A percentile compares a stretch with the other conserved stretches of the same genome.
Conservation (phyloP, 1,140 invertebrate genomes). For the Saccostrea glomerata region DNA sequence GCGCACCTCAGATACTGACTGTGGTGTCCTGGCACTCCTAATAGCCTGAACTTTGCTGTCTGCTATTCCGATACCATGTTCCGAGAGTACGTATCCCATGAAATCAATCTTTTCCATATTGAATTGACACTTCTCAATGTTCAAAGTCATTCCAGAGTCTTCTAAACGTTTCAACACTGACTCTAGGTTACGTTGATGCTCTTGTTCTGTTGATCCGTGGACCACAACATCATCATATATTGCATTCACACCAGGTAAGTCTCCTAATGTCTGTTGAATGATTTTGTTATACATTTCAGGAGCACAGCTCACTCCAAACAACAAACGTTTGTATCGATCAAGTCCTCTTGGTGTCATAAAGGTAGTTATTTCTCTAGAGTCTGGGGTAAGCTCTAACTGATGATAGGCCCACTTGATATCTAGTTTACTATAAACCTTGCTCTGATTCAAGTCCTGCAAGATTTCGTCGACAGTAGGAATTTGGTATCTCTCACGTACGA, state of each 20-base stretch:
- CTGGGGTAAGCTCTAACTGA: slow-evolving; percentile 65
- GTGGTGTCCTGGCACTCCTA: slow-evolving; percentile 33
- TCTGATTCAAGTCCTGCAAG: slow-evolving; percentile 63
- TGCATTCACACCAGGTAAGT: slow-evolving; percentile 41
- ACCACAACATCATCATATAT: slow-evolving; percentile 59
- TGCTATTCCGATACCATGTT: slow-evolving; percentile 40
- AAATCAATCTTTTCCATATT: slow-evolving; percentile 40
- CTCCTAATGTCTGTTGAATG: slow-evolving; percentile 41
- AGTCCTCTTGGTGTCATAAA: slow-evolving; percentile 57
- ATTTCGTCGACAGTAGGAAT: too few species aligned
- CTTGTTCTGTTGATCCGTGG: slow-evolving; percentile 43
- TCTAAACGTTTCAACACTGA: background rate
- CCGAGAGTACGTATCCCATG: slow-evolving; percentile 52
- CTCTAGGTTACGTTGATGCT: slow-evolving; percentile 52
- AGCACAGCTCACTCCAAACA: slow-evolving; percentile 43
- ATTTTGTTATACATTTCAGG: slow-evolving; percentile 11
- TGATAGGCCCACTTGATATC: slow-evolving; percentile 64
- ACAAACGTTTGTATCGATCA: slow-evolving; percentile 59
- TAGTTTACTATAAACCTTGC: slow-evolving; percentile 66
- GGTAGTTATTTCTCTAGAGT: slow-evolving; percentile 56
- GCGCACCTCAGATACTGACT: slow-evolving; percentile 13
- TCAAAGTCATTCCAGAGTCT: slow-evolving; percentile 54
- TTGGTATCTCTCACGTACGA: too few species aligned
- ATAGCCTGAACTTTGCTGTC: slow-evolving; percentile 45
- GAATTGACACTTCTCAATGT: slow-evolving; percentile 52